Percentiles rank a stretch among this genome's conserved stretches.
Evolutionary conservation across 1,140 invertebrate species (phyloP).

Genomic region (Diachasmimorpha longicaudata): DNA sequence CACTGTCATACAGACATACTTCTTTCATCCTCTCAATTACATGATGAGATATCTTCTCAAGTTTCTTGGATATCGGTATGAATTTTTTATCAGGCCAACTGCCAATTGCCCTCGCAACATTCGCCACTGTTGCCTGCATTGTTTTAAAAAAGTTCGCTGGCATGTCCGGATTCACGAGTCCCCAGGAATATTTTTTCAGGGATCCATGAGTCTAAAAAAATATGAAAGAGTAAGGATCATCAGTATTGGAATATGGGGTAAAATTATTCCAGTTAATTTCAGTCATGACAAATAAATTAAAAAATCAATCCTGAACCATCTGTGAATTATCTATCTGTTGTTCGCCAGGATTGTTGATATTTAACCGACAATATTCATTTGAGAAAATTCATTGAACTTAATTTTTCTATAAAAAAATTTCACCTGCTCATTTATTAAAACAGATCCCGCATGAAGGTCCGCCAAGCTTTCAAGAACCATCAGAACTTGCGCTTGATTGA

Average conservation of each 20-base stretch:
- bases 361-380: no score
- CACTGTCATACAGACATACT: slow-evolving; percentile 42
- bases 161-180: not conserved
- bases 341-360: no score
- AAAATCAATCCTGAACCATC: no score
- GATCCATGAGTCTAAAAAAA: not conserved
- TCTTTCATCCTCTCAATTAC: slow-evolving; percentile 38
- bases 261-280: not conserved
- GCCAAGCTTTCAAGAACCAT: slow-evolving; percentile 61
- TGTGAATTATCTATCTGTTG: no score
- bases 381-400: no score
- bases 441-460: slow-evolving; percentile 64
- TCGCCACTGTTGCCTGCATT: slow-evolving; percentile 18
- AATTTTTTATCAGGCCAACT: slow-evolving; percentile 30
- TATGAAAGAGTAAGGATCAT: not conserved
- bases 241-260: not conserved
- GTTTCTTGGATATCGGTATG: slow-evolving; percentile 37
- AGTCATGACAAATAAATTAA: no score
- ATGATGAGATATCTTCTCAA: slow-evolving; percentile 43
- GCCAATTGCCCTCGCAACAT: slow-evolving; percentile 18
- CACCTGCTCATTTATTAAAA: slow-evolving; percentile 57
- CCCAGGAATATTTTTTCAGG: not conserved
- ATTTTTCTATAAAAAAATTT: no score
- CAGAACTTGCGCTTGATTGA: slow-evolving; percentile 55
- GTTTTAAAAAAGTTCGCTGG: slow-evolving; percentile 24